Evolutionary conservation across 2,888 invertebrate species (phyloP), one percentile per base, ranked within the genome.

Genomic region (Dasypogon diadema): DNA sequence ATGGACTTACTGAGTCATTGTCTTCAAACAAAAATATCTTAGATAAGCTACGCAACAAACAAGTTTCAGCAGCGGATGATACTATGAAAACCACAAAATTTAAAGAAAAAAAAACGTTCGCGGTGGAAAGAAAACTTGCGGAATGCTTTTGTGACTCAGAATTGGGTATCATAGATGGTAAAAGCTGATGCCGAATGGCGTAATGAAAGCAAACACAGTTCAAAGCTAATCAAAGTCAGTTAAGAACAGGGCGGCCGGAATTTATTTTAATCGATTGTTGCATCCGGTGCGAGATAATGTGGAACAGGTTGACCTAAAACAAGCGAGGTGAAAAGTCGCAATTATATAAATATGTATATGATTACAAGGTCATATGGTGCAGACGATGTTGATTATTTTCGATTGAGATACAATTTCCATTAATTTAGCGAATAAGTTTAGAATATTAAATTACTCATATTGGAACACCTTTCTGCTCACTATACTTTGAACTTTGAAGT

Each of bases 21-120:
- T 10, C 26, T 8, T 2, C 30, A 34, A 56, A 10, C 46, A 46
- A n/a, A 3, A n/a, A 46, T 5, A 5, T 30, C 30, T 30, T 30
- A 30, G 30, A 30, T 30, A 30, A 30, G 30, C 30, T 5, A 30
- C 30, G 3, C 8, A 58, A 30, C n/a, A n/a, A 16, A 30, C 26
- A 1, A 30, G 1, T 26, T 30, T 12, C 12, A n/a, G 55, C 10
- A n/a, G 55, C 10, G 26, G 24, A 30, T 6, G 30, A 58, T 8
- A 34, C 58, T 14, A 30, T 30, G 30, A 24, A 18, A 24, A 55
- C 26, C 26, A 55, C 55, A 26, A 55, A 58, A 58, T 58, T 30
- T 30, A 30, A 3, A 30, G 8, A 5, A 30, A 8, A 5, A 8
- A 5, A 30, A 30, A 30, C 3, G 30, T 8, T 8, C 8, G 4